A percentile compares a stretch with the other conserved stretches of the same genome.
These are phyloP conservation scores for Ranitomeya variabilis DNA, from an alignment of 2,113 vertebrate genomes.

Conservation along the genomic window DNA sequence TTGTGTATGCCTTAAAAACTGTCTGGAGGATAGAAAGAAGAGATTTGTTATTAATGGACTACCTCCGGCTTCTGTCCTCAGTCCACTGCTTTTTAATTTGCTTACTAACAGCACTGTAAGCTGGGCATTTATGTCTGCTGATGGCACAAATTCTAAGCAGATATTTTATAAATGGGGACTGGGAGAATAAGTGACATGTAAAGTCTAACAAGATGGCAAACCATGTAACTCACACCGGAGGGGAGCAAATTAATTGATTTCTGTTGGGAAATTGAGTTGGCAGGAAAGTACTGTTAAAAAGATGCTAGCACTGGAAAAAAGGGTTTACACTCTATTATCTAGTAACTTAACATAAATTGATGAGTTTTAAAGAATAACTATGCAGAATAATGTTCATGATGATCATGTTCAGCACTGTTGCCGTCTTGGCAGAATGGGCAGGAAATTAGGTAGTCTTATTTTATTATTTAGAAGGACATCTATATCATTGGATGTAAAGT, in stretches of 20 bases:
- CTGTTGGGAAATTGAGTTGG: background rate
- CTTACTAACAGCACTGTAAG: constrained; percentile 38
- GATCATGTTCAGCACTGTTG: background rate
- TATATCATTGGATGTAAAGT: background rate
- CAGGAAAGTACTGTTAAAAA: background rate
- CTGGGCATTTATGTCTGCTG: constrained; percentile 13
- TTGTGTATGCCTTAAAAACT: constrained; percentile 35
- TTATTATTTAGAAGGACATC: background rate
- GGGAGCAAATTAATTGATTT: constrained; percentile 1
- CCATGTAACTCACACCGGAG: background rate
- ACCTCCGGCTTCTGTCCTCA: constrained; percentile 44
- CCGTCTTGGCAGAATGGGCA: background rate
- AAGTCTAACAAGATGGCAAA: constrained; percentile 28
- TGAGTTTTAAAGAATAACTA: background rate
- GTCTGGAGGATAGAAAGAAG: constrained; percentile 23
- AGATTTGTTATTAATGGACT: constrained; percentile 46
- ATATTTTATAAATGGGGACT: constrained; percentile 33
- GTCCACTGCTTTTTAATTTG: constrained; percentile 48
- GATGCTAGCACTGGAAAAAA: background rate
- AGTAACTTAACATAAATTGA: background rate
- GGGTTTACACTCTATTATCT: background rate
- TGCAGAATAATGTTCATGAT: background rate
- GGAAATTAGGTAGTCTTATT: background rate
- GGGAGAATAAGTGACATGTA: constrained; percentile 15
- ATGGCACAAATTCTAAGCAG: constrained; percentile 17